A percentile compares a stretch with the other conserved stretches of the same genome.
Evolutionary conservation across 2,888 invertebrate genomes (phyloP).

Genomic region (Operophtera brumata): DNA sequence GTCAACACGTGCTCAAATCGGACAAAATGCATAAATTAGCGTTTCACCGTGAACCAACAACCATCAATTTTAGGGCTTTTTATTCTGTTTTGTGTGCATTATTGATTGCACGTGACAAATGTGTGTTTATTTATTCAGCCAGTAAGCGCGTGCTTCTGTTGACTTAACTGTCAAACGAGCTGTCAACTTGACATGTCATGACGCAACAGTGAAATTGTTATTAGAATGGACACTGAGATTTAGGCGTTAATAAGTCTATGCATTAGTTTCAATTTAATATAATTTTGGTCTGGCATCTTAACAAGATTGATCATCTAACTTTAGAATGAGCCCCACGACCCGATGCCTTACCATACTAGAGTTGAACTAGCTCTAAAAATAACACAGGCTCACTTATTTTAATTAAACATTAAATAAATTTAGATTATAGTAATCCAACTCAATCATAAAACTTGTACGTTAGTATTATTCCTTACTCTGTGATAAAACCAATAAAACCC

Average conservation of each 20-base stretch:
- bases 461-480: too few relatives aligned
- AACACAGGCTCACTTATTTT: conserved; percentile 31
- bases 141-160: conserved; percentile 44
- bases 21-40: conserved; percentile 32
- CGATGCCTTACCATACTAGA: not conserved
- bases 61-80: conserved; percentile 23
- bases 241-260: not conserved
- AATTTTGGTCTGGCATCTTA: conserved; percentile 13
- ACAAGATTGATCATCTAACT: conserved; percentile 19
- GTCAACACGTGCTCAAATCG: conserved; percentile 8
- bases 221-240: conserved; percentile 8
- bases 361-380: conserved; percentile 13
- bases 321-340: not conserved
- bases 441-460: too few relatives aligned
- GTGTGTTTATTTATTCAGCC: conserved; percentile 25
- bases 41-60: conserved; percentile 23
- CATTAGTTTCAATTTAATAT: conserved; percentile 17
- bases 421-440: conserved; percentile 26
- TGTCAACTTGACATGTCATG: conserved; percentile 44
- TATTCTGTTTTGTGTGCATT: conserved; percentile 15
- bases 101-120: conserved; percentile 30
- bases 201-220: conserved; percentile 18
- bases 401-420: conserved; percentile 37
- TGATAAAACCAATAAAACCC: conserved; percentile 32
- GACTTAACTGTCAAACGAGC: conserved; percentile 59